Evolutionary conservation across 2,888 invertebrate genomes (phyloP).

Genomic region (Anodontia alba): DNA sequence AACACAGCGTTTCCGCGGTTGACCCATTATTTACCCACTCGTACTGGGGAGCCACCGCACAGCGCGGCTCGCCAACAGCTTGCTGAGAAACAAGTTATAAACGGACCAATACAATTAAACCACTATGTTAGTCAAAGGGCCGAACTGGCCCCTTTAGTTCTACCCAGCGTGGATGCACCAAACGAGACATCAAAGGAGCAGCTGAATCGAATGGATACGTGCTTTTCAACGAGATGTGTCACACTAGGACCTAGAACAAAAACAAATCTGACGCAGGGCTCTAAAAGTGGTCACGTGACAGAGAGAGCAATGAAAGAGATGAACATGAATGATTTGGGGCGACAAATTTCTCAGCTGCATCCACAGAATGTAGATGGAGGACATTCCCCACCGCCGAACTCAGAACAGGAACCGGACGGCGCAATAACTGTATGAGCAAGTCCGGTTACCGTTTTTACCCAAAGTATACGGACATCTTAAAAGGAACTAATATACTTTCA

Average conservation of each 20-base stretch:
- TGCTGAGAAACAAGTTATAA: slow-evolving; percentile 61
- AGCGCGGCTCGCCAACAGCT: slow-evolving; percentile 40
- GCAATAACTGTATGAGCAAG: neutral
- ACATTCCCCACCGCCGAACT: slow-evolving; percentile 57
- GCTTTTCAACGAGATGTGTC: slow-evolving; percentile 64
- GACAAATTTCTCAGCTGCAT: slow-evolving; percentile 49
- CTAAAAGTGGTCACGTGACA: neutral
- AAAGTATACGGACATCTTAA: too few species aligned
- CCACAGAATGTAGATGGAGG: slow-evolving; percentile 35
- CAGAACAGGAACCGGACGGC: slow-evolving; percentile 41
- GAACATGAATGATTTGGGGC: slow-evolving; percentile 14
- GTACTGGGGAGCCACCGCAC: slow-evolving; percentile 34
- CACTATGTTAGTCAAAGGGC: slow-evolving; percentile 66
- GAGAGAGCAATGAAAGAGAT: neutral
- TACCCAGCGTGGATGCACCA: slow-evolving; percentile 48
- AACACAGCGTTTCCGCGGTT: slow-evolving; percentile 36
- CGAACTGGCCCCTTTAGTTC: slow-evolving; percentile 69
- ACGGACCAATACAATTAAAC: slow-evolving; percentile 70
- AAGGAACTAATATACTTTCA: too few species aligned
- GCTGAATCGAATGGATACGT: slow-evolving; percentile 65
- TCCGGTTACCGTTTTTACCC: too few species aligned
- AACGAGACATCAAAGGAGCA: slow-evolving; percentile 31
- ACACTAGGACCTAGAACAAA: slow-evolving; percentile 60
- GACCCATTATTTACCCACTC: slow-evolving; percentile 26
- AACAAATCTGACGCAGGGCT: slow-evolving; percentile 43